phyloP scores from a whole-genome alignment of 2,797 vertebrate genomes.

The Pteronotus mesoamericanus region DNA sequence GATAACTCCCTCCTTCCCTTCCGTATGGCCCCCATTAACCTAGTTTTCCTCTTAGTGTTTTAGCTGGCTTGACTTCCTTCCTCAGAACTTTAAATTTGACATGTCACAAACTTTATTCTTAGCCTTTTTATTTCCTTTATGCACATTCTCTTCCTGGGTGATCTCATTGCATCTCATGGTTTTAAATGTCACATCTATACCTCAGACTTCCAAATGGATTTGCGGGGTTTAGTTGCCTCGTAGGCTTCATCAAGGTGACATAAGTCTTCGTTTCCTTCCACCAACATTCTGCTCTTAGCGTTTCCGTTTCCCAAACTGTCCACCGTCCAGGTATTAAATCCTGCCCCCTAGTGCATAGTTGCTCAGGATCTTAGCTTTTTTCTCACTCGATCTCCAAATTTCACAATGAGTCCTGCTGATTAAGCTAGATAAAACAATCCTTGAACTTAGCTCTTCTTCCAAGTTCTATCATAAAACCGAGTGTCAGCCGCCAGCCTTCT shows the following conservation, averaged over 20 bases:
- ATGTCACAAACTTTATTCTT: not conserved
- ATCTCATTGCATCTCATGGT: not conserved
- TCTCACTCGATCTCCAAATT: not conserved
- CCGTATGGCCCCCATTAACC: fast-evolving
- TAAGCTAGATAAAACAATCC: not conserved
- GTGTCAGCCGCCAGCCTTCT: not conserved
- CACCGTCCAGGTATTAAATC: not conserved
- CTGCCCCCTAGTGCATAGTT: no score
- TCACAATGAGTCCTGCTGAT: not conserved
- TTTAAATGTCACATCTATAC: not conserved
- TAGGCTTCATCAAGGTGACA: not conserved
- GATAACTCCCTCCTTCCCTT: not conserved
- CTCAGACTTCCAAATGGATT: not conserved
- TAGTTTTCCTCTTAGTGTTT: not conserved
- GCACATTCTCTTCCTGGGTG: not conserved
- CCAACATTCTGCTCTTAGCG: fast-evolving
- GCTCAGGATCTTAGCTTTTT: not conserved
- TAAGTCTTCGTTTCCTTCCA: fast-evolving
- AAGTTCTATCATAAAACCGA: not conserved
- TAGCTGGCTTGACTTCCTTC: not conserved
- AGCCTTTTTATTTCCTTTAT: not conserved
- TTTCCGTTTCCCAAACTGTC: not conserved
- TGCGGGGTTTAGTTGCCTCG: not conserved
- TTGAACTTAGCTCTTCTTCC: not conserved
- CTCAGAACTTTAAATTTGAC: not conserved